Conservation (phyloP, 1,140 invertebrate genomes). For the Charaxes varanes region DNA sequence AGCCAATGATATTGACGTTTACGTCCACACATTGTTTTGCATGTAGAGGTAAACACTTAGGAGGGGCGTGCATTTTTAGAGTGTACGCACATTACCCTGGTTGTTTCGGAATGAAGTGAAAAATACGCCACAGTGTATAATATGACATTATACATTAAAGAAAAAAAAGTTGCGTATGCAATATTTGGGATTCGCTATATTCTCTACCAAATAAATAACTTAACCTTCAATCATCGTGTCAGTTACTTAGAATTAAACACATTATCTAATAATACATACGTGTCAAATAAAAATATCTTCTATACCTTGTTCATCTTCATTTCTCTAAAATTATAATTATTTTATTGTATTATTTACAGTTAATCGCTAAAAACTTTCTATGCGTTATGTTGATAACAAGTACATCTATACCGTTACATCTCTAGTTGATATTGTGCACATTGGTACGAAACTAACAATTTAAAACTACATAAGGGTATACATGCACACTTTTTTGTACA, state of each 20-base stretch:
- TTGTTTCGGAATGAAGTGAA: too few species aligned
- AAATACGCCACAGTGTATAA: too few species aligned
- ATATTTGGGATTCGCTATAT: too few species aligned
- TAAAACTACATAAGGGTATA: slow-evolving; percentile 55
- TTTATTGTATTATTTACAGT: slow-evolving; percentile 53
- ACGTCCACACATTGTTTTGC: too few species aligned
- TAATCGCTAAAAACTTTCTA: slow-evolving; percentile 30
- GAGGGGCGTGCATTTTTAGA: too few species aligned
- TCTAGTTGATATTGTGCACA: slow-evolving; percentile 41
- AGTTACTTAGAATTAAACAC: background rate
- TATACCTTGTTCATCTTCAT: slow-evolving; percentile 25
- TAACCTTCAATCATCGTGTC: slow-evolving; percentile 8
- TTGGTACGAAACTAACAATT: slow-evolving; percentile 48
- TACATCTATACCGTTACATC: slow-evolving; percentile 29
- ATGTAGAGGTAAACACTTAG: too few species aligned
- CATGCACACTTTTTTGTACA: slow-evolving; percentile 46
- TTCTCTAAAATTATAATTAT: slow-evolving; percentile 27
- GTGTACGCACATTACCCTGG: too few species aligned
- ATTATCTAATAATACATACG: slow-evolving; percentile 13
- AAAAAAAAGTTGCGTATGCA: too few species aligned
- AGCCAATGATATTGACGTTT: too few species aligned
- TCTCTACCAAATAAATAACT: too few species aligned
- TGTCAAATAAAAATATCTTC: slow-evolving; percentile 14
- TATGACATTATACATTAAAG: too few species aligned
- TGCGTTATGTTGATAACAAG: slow-evolving; percentile 28